These are phyloP conservation scores for Cettia cetti DNA, from an alignment of 2,113 vertebrate genomes.

Conservation along the genomic window DNA sequence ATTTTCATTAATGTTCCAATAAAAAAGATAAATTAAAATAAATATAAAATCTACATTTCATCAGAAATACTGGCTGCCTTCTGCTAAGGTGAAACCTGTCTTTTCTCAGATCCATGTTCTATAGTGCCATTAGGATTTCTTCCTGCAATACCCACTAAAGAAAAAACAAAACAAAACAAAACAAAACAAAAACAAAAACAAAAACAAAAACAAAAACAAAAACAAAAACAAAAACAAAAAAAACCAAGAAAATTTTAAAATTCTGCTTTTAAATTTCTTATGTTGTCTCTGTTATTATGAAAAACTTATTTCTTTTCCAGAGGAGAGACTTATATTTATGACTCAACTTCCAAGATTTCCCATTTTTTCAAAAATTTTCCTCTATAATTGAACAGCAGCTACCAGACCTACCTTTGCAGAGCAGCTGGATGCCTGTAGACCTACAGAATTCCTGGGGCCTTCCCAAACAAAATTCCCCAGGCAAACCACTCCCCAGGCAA, in stretches of 20 bases:
- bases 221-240: too few species aligned
- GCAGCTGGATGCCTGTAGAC: not conserved
- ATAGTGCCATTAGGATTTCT: not conserved
- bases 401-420: not conserved
- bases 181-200: too few species aligned
- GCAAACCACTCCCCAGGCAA: not conserved
- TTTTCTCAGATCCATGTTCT: not conserved
- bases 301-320: not conserved
- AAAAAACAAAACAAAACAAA: too few species aligned
- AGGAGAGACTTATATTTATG: not conserved
- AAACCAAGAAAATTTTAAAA: too few species aligned
- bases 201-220: too few species aligned
- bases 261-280: not conserved
- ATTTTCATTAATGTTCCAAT: not conserved
- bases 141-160: not conserved
- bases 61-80: not conserved
- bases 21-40: not conserved
- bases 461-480: not conserved
- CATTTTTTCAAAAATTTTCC: not conserved
- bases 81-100: not conserved
- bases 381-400: not conserved
- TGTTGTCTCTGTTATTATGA: not conserved
- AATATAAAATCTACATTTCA: not conserved
- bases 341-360: not conserved
- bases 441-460: not conserved